Conservation (phyloP, 2,888 invertebrate species). For the Caenorhabditis auriculariae region DNA sequence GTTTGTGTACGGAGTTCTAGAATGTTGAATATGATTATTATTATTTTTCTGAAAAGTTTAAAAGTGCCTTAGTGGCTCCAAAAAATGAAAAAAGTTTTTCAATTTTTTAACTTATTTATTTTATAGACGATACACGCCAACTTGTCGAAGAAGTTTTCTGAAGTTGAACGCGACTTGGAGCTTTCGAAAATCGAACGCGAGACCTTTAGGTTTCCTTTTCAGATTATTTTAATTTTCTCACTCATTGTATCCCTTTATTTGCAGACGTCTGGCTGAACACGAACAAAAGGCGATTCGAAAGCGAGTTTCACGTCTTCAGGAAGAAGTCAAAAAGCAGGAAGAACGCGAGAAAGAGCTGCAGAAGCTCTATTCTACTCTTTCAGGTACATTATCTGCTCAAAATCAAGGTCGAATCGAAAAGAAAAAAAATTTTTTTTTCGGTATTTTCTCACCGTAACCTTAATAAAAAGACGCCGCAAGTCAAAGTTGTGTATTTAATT, state of each 20-base stretch:
- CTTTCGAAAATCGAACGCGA: conserved; percentile 78
- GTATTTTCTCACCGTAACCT: too few relatives aligned
- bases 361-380: conserved; percentile 77
- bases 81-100: too few relatives aligned
- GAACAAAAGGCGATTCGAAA: conserved; percentile 87
- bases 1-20: too few relatives aligned
- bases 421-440: too few relatives aligned
- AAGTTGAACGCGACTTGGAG: conserved; percentile 79
- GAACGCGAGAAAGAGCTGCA: conserved; percentile 87
- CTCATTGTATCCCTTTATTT: neutral
- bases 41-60: neutral
- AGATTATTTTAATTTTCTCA: neutral
- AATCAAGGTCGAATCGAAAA: too few relatives aligned
- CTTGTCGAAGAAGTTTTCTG: conserved; percentile 71
- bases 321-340: conserved; percentile 50
- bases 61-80: too few relatives aligned
- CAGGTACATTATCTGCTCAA: conserved; percentile 40
- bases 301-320: conserved; percentile 53
- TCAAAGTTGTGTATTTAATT: too few relatives aligned
- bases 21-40: too few relatives aligned
- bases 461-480: too few relatives aligned
- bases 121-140: conserved; percentile 70
- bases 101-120: too few relatives aligned
- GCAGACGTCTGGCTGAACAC: conserved; percentile 72
- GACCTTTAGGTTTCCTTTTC: conserved; percentile 34